Conservation (phyloP, 2,797 vertebrate species). For the Enteromius thamalakanensis region DNA sequence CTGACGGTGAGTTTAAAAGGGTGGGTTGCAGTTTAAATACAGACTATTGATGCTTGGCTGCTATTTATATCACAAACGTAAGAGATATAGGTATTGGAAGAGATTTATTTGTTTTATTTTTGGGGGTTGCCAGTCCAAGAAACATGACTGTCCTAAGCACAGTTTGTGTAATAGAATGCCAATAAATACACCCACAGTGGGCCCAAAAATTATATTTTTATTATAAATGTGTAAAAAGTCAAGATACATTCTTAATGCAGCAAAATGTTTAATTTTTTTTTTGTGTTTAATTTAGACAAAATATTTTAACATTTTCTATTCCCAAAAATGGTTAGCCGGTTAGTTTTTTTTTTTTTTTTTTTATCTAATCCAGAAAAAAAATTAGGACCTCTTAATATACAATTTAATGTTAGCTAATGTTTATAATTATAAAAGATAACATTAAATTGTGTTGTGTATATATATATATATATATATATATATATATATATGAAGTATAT, state of each 20-base stretch:
- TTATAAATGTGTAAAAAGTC: too few relatives aligned
- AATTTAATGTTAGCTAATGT: too few relatives aligned
- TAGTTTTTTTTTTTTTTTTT: background rate
- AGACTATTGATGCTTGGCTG: background rate
- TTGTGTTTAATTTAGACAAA: background rate
- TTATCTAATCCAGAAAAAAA: background rate
- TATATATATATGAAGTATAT: too few relatives aligned
- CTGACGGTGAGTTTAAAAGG: slow-evolving; percentile 86
- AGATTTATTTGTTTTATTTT: background rate
- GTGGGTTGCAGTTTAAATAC: slow-evolving; percentile 11
- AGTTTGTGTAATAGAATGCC: background rate
- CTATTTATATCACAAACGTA: background rate
- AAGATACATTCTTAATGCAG: too few relatives aligned
- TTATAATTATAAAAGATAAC: too few relatives aligned
- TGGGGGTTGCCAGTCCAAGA: background rate
- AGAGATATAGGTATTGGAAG: background rate
- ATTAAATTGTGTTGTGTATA: too few relatives aligned
- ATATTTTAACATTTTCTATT: background rate
- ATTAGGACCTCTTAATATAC: too few relatives aligned
- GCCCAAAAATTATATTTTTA: background rate
- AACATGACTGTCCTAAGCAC: background rate
- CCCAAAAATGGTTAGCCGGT: background rate
- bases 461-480: too few relatives aligned
- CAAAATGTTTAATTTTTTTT: background rate
- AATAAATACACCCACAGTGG: background rate